Conservation (phyloP, 2,113 vertebrate genomes). For the Rhinogobius similis region DNA sequence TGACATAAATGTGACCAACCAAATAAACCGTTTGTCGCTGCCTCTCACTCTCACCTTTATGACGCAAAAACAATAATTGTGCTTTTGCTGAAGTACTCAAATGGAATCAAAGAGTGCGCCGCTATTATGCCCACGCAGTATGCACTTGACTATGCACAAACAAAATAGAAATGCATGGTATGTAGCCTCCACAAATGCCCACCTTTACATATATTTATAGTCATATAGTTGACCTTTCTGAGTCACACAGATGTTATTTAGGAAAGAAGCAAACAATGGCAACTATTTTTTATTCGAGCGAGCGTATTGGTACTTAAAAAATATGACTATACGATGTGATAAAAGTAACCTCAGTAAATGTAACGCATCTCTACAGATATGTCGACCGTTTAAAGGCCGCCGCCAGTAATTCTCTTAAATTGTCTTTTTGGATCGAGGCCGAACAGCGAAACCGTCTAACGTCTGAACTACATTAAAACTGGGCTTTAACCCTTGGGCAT, state of each 20-base stretch:
- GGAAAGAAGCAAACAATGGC: conserved; percentile 14
- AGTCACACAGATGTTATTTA: conserved; percentile 25
- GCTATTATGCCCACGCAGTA: conserved; percentile 39
- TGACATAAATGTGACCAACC: neutral
- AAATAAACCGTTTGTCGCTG: neutral
- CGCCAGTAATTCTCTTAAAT: conserved; percentile 76
- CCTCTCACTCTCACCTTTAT: conserved; percentile 21
- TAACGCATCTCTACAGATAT: conserved; percentile 24
- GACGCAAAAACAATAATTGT: conserved; percentile 7
- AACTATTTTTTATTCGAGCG: conserved; percentile 23
- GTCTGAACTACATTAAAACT: conserved; percentile 72
- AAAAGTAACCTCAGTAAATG: neutral
- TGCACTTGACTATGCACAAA: conserved; percentile 15
- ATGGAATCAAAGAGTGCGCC: conserved; percentile 31
- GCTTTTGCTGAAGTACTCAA: conserved; percentile 27
- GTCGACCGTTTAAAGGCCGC: conserved; percentile 75
- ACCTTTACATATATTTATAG: neutral
- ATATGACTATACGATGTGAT: no score
- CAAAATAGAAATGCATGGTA: conserved; percentile 16
- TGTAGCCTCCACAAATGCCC: conserved; percentile 7
- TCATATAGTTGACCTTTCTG: conserved; percentile 14
- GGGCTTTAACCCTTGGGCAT: conserved; percentile 70
- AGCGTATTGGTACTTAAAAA: no score
- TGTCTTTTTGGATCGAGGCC: conserved; percentile 74
- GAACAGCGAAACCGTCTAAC: conserved; percentile 63